A percentile compares a stretch with the other conserved stretches of the same genome.
phyloP scores from a whole-genome alignment of 2,888 invertebrate genomes.

The Eugnorisma glareosa region DNA sequence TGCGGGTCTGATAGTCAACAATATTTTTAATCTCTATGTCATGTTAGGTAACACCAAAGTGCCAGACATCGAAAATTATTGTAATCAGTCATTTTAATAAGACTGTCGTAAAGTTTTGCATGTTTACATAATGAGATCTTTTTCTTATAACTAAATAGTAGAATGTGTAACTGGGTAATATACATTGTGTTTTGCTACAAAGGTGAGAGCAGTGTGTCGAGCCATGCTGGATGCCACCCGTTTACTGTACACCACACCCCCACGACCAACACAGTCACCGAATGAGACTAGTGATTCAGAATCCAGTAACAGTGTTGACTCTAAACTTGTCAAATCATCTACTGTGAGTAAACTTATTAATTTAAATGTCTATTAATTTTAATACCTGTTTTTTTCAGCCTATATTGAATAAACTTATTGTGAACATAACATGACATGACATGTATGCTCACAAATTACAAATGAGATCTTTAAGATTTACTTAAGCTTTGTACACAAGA shows the following conservation, averaged over 20 bases:
- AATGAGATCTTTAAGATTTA: constrained; percentile 1
- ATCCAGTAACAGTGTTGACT: constrained; percentile 87
- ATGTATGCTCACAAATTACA: background rate
- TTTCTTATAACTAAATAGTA: background rate
- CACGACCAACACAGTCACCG: constrained; percentile 86
- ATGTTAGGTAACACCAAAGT: background rate
- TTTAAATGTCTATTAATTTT: background rate
- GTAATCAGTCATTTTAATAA: background rate
- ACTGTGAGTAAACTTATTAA: constrained; percentile 46
- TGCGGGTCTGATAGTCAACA: background rate
- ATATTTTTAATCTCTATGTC: background rate
- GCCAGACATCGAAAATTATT: background rate
- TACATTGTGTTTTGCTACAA: constrained; percentile 18
- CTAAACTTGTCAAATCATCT: constrained; percentile 82
- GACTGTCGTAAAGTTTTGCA: background rate
- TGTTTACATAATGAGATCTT: background rate
- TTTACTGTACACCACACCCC: constrained; percentile 91
- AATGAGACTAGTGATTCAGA: constrained; percentile 91
- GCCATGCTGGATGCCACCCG: constrained; percentile 95
- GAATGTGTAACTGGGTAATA: constrained; percentile 2
- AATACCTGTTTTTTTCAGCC: background rate
- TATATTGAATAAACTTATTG: background rate
- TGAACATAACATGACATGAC: too few species aligned
- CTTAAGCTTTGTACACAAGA: constrained; percentile 13
- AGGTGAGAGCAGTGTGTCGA: constrained; percentile 92